Base-by-base conservation (phyloP, 2,797 vertebrate species). In the Argyrosomus regius region DNA sequence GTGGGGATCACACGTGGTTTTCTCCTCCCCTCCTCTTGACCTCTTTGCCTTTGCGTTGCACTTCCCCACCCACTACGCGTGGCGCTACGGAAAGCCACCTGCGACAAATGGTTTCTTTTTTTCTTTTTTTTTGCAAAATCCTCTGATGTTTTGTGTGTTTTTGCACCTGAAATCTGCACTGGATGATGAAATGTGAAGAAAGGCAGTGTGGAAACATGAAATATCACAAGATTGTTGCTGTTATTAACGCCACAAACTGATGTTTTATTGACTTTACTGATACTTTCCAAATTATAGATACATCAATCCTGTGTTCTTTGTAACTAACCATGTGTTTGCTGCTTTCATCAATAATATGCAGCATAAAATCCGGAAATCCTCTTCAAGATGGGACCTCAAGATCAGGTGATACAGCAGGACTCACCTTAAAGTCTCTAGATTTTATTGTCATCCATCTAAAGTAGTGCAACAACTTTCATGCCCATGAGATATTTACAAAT, bases 31-130 rank as follows among this genome's bases (percentile, higher is more conserved):
- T 94, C 95, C 95, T 94, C 95, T 94, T 96, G 96, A 96, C 96
- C 96, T 94, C 89, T 94, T 94, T 96, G 95, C 94, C 96, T 96
- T 96, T 96, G 95, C 94, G 87, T 94, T 90, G 81, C 69, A 24
- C 73, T 72, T 88, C 92, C 91, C 93, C 84, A 74, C 94, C 92
- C 78, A 89, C 87, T 61, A 22, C 73, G 77, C 81, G 78, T 87
- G 65, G 81, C 64, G 64, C 91, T 94, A 96, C 95, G 95, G 96
- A 84, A 90, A 93, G 90, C 81, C 61, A 46, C 35, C 5, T 26
- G 80, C 7, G 81, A 75, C 92, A 95, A 87, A 81, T n/a, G 3
- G 3, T 28, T n/a, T 50, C 14, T 0, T 58, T 52, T 6, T 7
- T 35, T 31, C 31, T 31, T 35, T 2, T 8, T 35, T 8, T n/a